Evolutionary conservation across 2,888 invertebrate species (phyloP).

Genomic region (Bombyx huttoni): DNA sequence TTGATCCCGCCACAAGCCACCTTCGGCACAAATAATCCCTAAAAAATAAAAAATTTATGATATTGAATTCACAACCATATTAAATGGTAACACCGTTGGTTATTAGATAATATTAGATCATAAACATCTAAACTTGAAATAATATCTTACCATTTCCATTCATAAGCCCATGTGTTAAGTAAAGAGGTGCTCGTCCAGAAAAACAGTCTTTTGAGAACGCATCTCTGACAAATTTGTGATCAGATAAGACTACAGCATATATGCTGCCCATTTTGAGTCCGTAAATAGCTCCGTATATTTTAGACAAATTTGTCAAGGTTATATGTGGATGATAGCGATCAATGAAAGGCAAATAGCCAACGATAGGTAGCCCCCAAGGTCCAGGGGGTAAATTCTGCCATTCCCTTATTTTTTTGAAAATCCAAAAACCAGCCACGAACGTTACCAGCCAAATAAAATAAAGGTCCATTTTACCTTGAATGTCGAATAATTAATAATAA

Average conservation of each 20-base stretch:
- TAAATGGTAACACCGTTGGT: too few species aligned
- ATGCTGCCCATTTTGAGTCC: slow-evolving; percentile 82
- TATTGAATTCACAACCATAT: neutral
- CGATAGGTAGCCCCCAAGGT: slow-evolving; percentile 81
- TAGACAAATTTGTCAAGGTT: slow-evolving; percentile 76
- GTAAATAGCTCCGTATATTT: slow-evolving; percentile 82
- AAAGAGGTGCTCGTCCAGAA: slow-evolving; percentile 85
- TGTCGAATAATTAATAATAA: neutral
- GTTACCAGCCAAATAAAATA: slow-evolving; percentile 33
- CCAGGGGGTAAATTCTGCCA: slow-evolving; percentile 79
- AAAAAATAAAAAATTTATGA: neutral
- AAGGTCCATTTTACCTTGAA: slow-evolving; percentile 22
- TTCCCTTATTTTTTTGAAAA: slow-evolving; percentile 43
- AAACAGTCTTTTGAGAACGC: slow-evolving; percentile 81
- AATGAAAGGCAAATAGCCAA: slow-evolving; percentile 85
- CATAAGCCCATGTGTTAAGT: slow-evolving; percentile 89
- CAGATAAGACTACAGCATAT: slow-evolving; percentile 83
- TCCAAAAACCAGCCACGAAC: slow-evolving; percentile 39
- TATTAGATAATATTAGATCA: too few species aligned
- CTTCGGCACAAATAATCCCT: slow-evolving; percentile 90
- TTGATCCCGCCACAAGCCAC: slow-evolving; percentile 86
- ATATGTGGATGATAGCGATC: slow-evolving; percentile 78
- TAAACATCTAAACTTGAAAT: neutral
- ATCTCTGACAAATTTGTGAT: slow-evolving; percentile 79
- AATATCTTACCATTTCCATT: slow-evolving; percentile 82